These are phyloP conservation scores for Megalurothrips usitatus DNA, from an alignment of 2,888 invertebrate genomes.

Conservation along the genomic window DNA sequence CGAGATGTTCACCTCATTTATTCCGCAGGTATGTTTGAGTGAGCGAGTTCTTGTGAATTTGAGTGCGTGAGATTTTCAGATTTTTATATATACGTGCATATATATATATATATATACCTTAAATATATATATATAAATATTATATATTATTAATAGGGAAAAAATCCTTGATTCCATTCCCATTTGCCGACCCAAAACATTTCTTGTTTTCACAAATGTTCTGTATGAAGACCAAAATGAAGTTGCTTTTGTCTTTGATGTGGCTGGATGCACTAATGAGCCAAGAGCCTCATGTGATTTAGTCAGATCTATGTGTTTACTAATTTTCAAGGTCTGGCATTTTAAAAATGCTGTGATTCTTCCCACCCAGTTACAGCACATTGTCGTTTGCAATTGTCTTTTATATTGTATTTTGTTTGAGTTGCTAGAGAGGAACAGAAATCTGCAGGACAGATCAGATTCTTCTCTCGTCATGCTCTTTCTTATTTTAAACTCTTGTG, in stretches of 20 bases:
- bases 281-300: conserved; percentile 16
- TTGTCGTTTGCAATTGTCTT: conserved; percentile 11
- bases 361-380: conserved; percentile 16
- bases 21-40: background rate
- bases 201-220: background rate
- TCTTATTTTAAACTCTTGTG: conserved; percentile 11
- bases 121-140: conserved; percentile 14
- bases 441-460: conserved; percentile 5
- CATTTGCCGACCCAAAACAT: background rate
- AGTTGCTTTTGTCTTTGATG: background rate
- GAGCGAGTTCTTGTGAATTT: conserved; percentile 7
- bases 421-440: background rate
- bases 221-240: background rate
- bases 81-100: conserved; percentile 23
- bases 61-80: conserved; percentile 20
- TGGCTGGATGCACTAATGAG: conserved; percentile 4
- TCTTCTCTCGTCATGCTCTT: background rate
- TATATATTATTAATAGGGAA: conserved; percentile 15
- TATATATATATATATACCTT: background rate
- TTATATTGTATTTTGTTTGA: conserved; percentile 13
- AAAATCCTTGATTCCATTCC: conserved; percentile 20
- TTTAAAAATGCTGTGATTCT: conserved; percentile 2
- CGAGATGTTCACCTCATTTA: conserved; percentile 4
- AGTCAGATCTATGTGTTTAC: background rate
- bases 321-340: background rate